phyloP scores from a whole-genome alignment of 2,888 invertebrate genomes.

The Lutraria lutraria region DNA sequence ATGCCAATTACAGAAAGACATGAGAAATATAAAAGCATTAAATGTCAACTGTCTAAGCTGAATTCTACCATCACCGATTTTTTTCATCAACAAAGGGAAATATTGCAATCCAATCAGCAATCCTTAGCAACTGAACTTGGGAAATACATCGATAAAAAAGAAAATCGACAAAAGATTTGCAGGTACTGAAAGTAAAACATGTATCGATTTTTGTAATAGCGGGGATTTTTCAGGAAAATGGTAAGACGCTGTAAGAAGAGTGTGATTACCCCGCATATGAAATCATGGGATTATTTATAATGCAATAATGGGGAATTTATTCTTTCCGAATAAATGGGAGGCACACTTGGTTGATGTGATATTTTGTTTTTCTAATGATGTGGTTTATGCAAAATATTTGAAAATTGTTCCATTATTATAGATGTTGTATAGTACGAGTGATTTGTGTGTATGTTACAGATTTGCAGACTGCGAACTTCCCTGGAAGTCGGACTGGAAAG shows the following conservation, averaged over 20 bases:
- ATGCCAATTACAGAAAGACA: constrained; percentile 42
- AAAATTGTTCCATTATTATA: no score
- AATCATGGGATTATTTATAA: no score
- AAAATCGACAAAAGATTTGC: constrained; percentile 56
- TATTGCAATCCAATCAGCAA: constrained; percentile 53
- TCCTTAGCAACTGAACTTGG: constrained; percentile 59
- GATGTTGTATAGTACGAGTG: no score
- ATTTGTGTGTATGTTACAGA: constrained; percentile 29
- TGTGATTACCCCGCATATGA: no score
- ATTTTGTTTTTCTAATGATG: no score
- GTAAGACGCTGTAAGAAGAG: no score
- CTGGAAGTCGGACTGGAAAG: constrained; percentile 57
- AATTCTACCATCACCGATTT: constrained; percentile 55
- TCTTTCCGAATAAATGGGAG: no score
- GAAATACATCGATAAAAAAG: constrained; percentile 42
- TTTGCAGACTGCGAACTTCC: constrained; percentile 59
- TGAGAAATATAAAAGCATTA: constrained; percentile 29
- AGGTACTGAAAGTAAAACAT: constrained; percentile 33
- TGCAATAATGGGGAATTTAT: no score
- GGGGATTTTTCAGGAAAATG: no score
- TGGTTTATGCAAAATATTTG: no score
- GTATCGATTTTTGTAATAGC: no score
- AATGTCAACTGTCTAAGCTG: constrained; percentile 42
- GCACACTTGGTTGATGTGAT: no score
- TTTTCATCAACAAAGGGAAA: constrained; percentile 66